Conservation (phyloP, 2,888 invertebrate species). For the Coremacera marginata region DNA sequence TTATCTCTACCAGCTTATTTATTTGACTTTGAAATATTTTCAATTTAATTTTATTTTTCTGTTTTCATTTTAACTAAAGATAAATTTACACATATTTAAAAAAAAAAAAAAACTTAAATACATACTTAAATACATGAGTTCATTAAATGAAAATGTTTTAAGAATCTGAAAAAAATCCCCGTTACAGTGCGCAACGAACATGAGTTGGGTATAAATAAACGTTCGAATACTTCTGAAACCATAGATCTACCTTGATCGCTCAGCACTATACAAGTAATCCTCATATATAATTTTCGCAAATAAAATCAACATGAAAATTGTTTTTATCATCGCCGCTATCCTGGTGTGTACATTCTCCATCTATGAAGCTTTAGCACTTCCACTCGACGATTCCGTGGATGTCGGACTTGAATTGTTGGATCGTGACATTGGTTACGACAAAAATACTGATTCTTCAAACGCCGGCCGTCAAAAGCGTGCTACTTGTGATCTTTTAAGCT, state of each 20-base stretch:
- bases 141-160: too few relatives aligned
- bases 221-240: background rate
- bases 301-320: slow-evolving; percentile 11
- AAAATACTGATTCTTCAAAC: background rate
- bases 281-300: too few relatives aligned
- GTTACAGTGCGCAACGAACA: background rate
- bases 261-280: too few relatives aligned
- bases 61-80: too few relatives aligned
- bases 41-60: too few relatives aligned
- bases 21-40: too few relatives aligned
- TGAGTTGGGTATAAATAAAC: background rate
- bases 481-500: slow-evolving; percentile 69
- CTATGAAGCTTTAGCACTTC: background rate
- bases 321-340: background rate
- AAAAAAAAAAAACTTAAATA: too few relatives aligned
- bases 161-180: too few relatives aligned
- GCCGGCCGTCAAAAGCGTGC: slow-evolving; percentile 58
- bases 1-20: too few relatives aligned
- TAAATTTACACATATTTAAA: too few relatives aligned
- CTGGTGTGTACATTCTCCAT: background rate
- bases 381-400: background rate
- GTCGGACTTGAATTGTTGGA: background rate
- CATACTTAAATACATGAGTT: too few relatives aligned
- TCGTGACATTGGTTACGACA: background rate
- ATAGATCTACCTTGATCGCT: background rate